Percentiles rank a stretch among this genome's conserved stretches.
Conservation (phyloP, 2,888 invertebrate species). For the Drosophila algonquin region DNA sequence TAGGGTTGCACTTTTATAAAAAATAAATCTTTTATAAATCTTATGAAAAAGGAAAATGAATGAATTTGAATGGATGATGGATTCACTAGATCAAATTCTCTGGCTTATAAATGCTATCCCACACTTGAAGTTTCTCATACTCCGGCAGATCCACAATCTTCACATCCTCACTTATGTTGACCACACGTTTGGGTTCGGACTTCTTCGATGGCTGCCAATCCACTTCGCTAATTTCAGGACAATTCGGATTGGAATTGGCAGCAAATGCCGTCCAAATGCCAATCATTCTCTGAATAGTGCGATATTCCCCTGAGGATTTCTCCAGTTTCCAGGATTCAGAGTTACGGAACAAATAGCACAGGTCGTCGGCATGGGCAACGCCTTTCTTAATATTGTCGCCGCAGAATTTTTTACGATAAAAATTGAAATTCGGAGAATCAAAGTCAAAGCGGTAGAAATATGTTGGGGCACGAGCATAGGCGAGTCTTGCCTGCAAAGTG, state of each 20-base stretch:
- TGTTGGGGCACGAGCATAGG: conserved; percentile 65
- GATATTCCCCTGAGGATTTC: conserved; percentile 66
- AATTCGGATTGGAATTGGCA: conserved; percentile 73
- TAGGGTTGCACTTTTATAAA: not conserved
- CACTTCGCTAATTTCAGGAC: conserved; percentile 58
- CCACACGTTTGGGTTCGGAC: conserved; percentile 57
- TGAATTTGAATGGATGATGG: too few species aligned
- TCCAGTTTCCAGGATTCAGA: conserved; percentile 56
- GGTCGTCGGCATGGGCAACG: conserved; percentile 80
- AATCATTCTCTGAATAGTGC: conserved; percentile 74
- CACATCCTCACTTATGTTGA: conserved; percentile 74
- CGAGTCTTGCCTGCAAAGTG: conserved; percentile 66
- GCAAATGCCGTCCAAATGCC: conserved; percentile 80
- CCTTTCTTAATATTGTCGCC: conserved; percentile 67
- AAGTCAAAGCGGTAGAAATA: conserved; percentile 80
- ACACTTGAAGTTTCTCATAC: conserved; percentile 64
- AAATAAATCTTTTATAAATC: not conserved
- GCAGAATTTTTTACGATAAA: conserved; percentile 69
- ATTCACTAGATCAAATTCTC: conserved; percentile 34
- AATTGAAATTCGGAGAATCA: conserved; percentile 79
- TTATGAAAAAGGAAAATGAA: not conserved
- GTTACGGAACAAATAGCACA: conserved; percentile 77
- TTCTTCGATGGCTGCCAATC: conserved; percentile 58
- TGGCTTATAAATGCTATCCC: conserved; percentile 71
- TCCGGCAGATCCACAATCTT: conserved; percentile 74